A percentile compares a stretch with the other conserved stretches of the same genome.
Evolutionary conservation across 2,888 invertebrate genomes (phyloP).

Genomic region (Congeria kusceri): DNA sequence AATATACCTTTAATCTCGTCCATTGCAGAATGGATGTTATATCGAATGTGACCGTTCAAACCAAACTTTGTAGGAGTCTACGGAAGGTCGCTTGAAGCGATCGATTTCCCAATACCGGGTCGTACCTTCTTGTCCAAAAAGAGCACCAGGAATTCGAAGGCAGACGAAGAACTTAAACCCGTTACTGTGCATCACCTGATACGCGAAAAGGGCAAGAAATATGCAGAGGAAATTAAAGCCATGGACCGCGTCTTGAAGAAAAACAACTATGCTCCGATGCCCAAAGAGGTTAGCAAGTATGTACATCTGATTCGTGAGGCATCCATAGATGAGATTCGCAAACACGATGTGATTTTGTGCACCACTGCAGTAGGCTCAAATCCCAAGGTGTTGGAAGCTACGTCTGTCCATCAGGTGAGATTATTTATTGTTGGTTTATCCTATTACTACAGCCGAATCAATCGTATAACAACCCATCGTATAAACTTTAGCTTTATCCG

Average conservation of each 20-base stretch:
- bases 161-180: constrained; percentile 52
- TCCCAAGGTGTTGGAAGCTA: constrained; percentile 47
- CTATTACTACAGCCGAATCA: no score
- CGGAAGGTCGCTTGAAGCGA: constrained; percentile 71
- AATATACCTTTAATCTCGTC: no score
- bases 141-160: constrained; percentile 45
- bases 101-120: constrained; percentile 77
- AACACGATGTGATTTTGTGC: constrained; percentile 73
- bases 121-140: constrained; percentile 57
- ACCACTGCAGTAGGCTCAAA: constrained; percentile 72
- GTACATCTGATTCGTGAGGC: constrained; percentile 50
- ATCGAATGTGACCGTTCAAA: constrained; percentile 14
- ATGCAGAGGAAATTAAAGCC: constrained; percentile 46
- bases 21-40: constrained; percentile 30
- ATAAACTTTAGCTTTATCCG: no score
- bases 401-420: constrained; percentile 52
- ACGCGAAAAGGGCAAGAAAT: constrained; percentile 51
- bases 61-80: constrained; percentile 79
- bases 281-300: constrained; percentile 55
- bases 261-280: constrained; percentile 28
- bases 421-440: no score
- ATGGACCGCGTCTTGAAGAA: constrained; percentile 53
- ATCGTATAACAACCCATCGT: no score
- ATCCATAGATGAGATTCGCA: constrained; percentile 60
- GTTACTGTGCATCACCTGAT: constrained; percentile 70